Percentiles rank a stretch among this genome's conserved stretches.
phyloP scores from a whole-genome alignment of 2,113 vertebrate species.

The Sprattus sprattus region DNA sequence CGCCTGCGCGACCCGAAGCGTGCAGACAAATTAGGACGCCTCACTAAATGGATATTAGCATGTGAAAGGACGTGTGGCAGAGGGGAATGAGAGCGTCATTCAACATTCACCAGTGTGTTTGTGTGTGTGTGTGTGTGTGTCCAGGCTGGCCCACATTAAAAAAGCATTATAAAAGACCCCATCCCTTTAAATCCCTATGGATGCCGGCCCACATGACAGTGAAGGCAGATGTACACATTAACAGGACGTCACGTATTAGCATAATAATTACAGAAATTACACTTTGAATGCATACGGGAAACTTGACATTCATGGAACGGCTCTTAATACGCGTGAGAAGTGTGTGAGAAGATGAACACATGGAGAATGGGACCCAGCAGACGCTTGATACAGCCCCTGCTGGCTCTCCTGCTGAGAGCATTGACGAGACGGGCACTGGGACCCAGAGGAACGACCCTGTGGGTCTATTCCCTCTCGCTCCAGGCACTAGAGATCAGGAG shows the following conservation, averaged over 20 bases:
- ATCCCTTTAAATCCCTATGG: not conserved
- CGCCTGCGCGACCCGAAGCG: not conserved
- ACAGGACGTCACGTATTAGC: not conserved
- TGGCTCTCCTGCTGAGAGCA: not conserved
- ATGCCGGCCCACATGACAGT: not conserved
- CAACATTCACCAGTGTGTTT: conserved; percentile 18
- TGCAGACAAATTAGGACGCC: conserved; percentile 21
- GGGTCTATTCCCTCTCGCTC: not conserved
- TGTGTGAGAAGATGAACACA: not conserved
- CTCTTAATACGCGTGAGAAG: not conserved
- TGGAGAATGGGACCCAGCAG: not conserved
- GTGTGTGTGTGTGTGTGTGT: not conserved
- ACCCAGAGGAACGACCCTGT: not conserved
- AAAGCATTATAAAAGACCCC: not conserved
- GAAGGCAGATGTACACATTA: not conserved
- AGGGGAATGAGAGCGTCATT: conserved; percentile 22
- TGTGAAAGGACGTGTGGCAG: conserved; percentile 28
- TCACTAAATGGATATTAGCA: conserved; percentile 25
- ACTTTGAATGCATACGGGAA: not conserved
- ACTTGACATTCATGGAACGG: not conserved
- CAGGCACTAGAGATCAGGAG: not conserved
- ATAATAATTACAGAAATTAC: conserved; percentile 15
- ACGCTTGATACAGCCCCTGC: not conserved
- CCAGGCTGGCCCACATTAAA: not conserved
- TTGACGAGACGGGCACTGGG: not conserved